These are phyloP conservation scores for Stegana nigrithorax DNA, from an alignment of 2,888 invertebrate species.

Conservation along the genomic window DNA sequence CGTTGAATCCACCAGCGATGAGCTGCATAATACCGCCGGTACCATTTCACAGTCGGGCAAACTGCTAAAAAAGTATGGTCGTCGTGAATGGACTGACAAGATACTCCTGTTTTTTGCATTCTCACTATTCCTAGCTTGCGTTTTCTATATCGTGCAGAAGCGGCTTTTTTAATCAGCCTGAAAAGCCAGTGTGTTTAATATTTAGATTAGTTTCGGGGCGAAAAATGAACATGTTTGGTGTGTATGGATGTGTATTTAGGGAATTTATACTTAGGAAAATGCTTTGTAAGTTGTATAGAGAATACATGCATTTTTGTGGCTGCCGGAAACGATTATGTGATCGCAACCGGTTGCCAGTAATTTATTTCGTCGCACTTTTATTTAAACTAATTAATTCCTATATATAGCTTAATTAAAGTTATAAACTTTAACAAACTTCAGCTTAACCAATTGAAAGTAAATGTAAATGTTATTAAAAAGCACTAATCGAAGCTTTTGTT, in stretches of 20 bases:
- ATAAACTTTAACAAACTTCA: too few relatives aligned
- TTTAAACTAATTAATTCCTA: background rate
- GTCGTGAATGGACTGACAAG: constrained; percentile 96
- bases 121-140: constrained; percentile 88
- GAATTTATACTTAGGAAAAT: background rate
- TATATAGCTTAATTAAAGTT: background rate
- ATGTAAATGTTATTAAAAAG: too few relatives aligned
- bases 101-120: constrained; percentile 88
- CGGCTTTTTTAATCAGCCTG: constrained; percentile 76
- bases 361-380: background rate
- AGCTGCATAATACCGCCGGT: constrained; percentile 86
- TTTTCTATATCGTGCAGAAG: constrained; percentile 92
- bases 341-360: background rate
- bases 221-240: background rate
- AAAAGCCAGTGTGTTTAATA: background rate
- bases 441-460: background rate
- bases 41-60: constrained; percentile 91
- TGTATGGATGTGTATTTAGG: background rate
- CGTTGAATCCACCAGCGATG: constrained; percentile 82
- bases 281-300: background rate
- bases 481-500: too few relatives aligned
- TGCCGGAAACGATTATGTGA: background rate
- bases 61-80: constrained; percentile 91
- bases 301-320: background rate
- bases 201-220: background rate